These are phyloP conservation scores for Athalia cordata DNA, from an alignment of 2,888 invertebrate species.

Conservation along the genomic window DNA sequence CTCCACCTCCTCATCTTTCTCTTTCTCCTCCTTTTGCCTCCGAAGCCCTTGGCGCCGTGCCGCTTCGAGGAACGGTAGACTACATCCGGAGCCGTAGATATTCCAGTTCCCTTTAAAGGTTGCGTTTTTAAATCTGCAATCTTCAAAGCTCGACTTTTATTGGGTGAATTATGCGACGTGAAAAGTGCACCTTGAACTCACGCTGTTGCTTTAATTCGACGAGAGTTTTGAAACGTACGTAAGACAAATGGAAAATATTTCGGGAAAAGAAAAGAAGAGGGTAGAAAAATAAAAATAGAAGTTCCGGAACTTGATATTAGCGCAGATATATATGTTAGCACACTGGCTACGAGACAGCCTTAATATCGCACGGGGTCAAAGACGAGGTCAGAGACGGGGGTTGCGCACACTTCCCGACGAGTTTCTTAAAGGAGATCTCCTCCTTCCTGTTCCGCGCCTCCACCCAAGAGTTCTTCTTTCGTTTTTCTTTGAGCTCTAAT, in stretches of 20 bases:
- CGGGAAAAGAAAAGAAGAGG: background rate
- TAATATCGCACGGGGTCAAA: slow-evolving; percentile 41
- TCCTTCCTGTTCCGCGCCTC: slow-evolving; percentile 47
- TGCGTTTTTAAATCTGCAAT: background rate
- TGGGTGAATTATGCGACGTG: background rate
- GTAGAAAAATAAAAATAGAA: background rate
- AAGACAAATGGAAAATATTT: background rate
- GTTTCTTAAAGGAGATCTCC: slow-evolving; percentile 62
- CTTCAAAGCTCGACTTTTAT: too few species aligned
- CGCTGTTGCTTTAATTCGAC: background rate
- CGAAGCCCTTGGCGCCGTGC: slow-evolving; percentile 28
- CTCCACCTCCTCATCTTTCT: background rate
- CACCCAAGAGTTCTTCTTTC: slow-evolving; percentile 50
- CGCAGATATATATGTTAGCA: slow-evolving; percentile 10
- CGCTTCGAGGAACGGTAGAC: slow-evolving; percentile 24
- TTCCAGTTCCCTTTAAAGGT: slow-evolving; percentile 13
- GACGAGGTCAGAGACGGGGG: slow-evolving; percentile 37
- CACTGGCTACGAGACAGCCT: slow-evolving; percentile 29
- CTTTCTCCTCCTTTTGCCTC: background rate
- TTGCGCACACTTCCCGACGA: slow-evolving; percentile 45
- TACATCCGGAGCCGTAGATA: slow-evolving; percentile 17
- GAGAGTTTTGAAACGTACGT: background rate
- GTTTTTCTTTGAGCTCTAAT: slow-evolving; percentile 60
- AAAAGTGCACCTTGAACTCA: background rate
- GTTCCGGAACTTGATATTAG: slow-evolving; percentile 18